A percentile compares a stretch with the other conserved stretches of the same genome.
Conservation (phyloP, 2,797 vertebrate species). For the Rhyacichthys aspro region DNA sequence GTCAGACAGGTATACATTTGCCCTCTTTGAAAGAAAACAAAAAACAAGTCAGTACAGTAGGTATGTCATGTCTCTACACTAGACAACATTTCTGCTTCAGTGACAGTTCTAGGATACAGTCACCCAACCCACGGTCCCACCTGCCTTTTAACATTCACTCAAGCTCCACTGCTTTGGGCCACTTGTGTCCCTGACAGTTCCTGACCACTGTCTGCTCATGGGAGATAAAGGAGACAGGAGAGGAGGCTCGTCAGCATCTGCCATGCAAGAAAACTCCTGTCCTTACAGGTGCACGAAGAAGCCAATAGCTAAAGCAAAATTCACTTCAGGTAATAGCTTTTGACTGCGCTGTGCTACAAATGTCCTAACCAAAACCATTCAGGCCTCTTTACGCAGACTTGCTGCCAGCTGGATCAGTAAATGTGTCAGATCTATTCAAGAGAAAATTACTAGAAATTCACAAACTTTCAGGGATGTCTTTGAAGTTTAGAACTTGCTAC, state of each 20-base stretch:
- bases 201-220: conserved; percentile 18
- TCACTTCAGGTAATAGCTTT: not conserved
- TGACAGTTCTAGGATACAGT: conserved; percentile 17
- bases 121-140: conserved; percentile 10
- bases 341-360: conserved; percentile 29
- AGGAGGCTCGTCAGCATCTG: conserved; percentile 2
- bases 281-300: not conserved
- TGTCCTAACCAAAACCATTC: conserved; percentile 22
- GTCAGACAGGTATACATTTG: not conserved
- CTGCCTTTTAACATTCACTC: conserved; percentile 33
- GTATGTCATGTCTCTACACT: conserved; percentile 9
- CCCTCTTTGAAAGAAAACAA: conserved; percentile 14
- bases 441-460: conserved; percentile 10
- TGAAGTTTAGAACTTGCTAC: conserved; percentile 36
- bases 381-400: conserved; percentile 18
- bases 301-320: not conserved
- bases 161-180: conserved; percentile 16
- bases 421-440: conserved; percentile 21
- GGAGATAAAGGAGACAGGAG: conserved; percentile 40
- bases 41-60: conserved; percentile 5
- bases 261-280: not conserved
- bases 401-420: conserved; percentile 16
- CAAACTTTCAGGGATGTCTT: not conserved
- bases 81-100: conserved; percentile 24
- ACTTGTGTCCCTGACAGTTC: conserved; percentile 15